These are phyloP conservation scores for Ichneumon xanthorius DNA, from an alignment of 2,888 invertebrate species.

Conservation along the genomic window DNA sequence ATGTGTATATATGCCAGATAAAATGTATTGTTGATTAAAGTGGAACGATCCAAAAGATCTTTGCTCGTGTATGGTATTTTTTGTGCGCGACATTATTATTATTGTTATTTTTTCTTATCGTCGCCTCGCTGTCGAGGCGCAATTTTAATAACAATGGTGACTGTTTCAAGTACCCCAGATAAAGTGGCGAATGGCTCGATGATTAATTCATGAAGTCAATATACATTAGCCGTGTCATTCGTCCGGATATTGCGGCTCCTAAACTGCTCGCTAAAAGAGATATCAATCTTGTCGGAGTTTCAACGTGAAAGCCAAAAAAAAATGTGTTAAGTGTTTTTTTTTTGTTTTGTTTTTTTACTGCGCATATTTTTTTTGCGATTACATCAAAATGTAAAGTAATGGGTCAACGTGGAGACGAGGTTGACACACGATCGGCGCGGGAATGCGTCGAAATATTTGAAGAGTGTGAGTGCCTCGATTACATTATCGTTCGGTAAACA, in stretches of 20 bases:
- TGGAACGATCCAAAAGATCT: not conserved
- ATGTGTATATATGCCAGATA: too few relatives aligned
- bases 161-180: constrained; percentile 2
- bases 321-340: not conserved
- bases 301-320: not conserved
- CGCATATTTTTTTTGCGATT: not conserved
- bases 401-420: not conserved
- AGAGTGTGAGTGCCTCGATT: not conserved
- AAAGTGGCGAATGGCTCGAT: constrained; percentile 1
- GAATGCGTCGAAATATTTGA: not conserved
- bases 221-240: not conserved
- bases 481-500: not conserved
- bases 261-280: not conserved
- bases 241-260: not conserved
- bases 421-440: not conserved
- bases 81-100: not conserved
- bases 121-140: not conserved
- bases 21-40: not conserved
- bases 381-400: not conserved
- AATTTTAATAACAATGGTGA: constrained; percentile 19
- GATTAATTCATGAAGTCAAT: constrained; percentile 43
- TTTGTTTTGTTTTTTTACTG: not conserved
- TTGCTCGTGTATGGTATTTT: not conserved
- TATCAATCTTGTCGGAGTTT: not conserved
- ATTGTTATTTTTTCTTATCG: constrained; percentile 1